Percentiles rank a stretch among this genome's conserved stretches.
Evolutionary conservation across 2,888 invertebrate genomes (phyloP).

Genomic region (Eupithecia inturbata): DNA sequence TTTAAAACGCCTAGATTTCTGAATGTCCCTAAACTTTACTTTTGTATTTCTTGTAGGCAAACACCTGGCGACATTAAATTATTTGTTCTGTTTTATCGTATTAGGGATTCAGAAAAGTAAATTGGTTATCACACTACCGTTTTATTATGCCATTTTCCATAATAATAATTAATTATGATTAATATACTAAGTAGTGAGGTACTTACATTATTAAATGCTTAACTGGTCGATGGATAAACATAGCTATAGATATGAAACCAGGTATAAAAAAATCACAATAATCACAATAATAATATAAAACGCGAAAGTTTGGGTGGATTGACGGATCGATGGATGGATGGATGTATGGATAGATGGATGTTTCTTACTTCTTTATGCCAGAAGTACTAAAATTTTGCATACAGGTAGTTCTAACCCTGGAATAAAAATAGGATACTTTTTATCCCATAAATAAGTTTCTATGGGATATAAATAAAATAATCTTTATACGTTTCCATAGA

Average conservation of each 20-base stretch:
- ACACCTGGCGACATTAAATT: conserved; percentile 25
- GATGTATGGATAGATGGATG: too few relatives aligned
- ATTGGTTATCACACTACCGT: conserved; percentile 6
- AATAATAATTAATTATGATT: background rate
- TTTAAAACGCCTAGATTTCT: background rate
- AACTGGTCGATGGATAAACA: background rate
- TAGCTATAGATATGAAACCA: background rate
- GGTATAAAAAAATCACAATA: background rate
- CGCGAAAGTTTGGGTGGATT: too few relatives aligned
- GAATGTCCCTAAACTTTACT: background rate
- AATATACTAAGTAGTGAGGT: background rate
- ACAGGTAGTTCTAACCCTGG: too few relatives aligned
- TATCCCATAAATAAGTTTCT: too few relatives aligned
- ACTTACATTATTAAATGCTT: background rate
- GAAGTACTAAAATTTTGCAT: too few relatives aligned
- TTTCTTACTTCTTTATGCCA: too few relatives aligned
- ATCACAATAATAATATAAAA: too few relatives aligned
- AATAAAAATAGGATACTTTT: too few relatives aligned
- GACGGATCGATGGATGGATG: too few relatives aligned
- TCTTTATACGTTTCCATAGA: too few relatives aligned
- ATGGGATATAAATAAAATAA: too few relatives aligned
- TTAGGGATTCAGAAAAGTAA: conserved; percentile 46
- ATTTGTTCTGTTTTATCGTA: conserved; percentile 38
- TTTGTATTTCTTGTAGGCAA: background rate
- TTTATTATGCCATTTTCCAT: background rate